phyloP scores from a whole-genome alignment of 2,113 vertebrate genomes.

The Myiopsitta monachus region DNA sequence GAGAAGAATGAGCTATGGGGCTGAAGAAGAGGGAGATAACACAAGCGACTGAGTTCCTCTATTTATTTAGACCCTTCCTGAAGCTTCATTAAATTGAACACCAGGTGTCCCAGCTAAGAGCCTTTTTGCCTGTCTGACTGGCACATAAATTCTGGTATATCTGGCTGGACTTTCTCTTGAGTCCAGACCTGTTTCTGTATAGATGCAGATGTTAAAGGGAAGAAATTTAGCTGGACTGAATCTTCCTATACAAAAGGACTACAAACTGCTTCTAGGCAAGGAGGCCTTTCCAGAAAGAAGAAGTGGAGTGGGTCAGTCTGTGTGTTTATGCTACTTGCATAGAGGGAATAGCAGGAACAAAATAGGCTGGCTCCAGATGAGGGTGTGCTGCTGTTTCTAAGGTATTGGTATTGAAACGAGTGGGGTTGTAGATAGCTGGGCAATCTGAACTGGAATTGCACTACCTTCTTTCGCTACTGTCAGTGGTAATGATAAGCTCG shows the following conservation, averaged over 20 bases:
- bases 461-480: neutral
- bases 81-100: neutral
- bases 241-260: neutral
- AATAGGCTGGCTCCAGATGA: neutral
- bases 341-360: neutral
- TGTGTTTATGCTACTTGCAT: neutral
- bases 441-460: neutral
- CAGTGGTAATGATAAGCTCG: neutral
- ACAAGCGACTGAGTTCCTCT: neutral
- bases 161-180: neutral
- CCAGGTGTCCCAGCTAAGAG: neutral
- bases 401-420: neutral
- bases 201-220: fast-evolving
- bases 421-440: neutral
- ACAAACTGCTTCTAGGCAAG: neutral
- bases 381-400: neutral
- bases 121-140: neutral
- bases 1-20: neutral
- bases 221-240: neutral
- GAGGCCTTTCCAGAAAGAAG: neutral
- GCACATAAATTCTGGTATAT: neutral
- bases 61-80: neutral
- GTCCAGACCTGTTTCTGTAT: neutral
- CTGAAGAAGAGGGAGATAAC: neutral
- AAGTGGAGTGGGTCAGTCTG: neutral